phyloP scores from a whole-genome alignment of 1,140 invertebrate species.

The Ceratina australensis region DNA sequence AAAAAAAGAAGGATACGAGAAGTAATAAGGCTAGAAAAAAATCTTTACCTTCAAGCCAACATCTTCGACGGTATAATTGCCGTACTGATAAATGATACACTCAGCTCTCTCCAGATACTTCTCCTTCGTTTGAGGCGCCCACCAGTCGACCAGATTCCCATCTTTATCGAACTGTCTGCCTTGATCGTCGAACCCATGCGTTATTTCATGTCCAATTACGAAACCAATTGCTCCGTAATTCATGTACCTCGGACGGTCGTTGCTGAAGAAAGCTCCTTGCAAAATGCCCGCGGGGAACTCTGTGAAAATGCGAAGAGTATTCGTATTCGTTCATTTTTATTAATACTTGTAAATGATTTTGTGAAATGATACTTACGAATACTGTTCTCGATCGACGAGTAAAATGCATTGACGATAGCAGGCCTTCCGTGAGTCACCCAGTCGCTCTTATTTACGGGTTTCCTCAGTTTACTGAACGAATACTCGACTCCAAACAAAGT shows the following conservation, averaged over 20 bases:
- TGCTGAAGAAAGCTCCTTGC: conserved; percentile 92
- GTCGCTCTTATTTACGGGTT: conserved; percentile 90
- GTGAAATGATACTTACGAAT: conserved; percentile 84
- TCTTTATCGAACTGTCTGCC: conserved; percentile 94
- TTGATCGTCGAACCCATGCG: conserved; percentile 95
- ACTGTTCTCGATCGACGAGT: conserved; percentile 90
- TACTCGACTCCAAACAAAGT: conserved; percentile 88
- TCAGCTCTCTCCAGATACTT: conserved; percentile 49
- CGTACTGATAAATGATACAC: conserved; percentile 83
- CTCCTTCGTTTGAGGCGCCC: conserved; percentile 77
- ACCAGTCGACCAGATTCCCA: conserved; percentile 83
- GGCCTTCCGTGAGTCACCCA: conserved; percentile 89
- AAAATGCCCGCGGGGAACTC: conserved; percentile 90
- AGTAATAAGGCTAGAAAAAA: no score
- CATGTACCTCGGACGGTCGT: conserved; percentile 91
- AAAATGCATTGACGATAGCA: conserved; percentile 91
- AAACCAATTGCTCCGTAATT: conserved; percentile 96
- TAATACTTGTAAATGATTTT: background rate
- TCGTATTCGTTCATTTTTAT: background rate
- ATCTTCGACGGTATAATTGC: conserved; percentile 59
- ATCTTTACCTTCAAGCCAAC: conserved; percentile 74
- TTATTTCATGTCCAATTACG: conserved; percentile 96
- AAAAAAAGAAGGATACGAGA: no score
- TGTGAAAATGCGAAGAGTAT: conserved; percentile 1
- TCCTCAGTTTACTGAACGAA: conserved; percentile 87